phyloP scores from a whole-genome alignment of 1,140 invertebrate species.

The Drosophila truncata region DNA sequence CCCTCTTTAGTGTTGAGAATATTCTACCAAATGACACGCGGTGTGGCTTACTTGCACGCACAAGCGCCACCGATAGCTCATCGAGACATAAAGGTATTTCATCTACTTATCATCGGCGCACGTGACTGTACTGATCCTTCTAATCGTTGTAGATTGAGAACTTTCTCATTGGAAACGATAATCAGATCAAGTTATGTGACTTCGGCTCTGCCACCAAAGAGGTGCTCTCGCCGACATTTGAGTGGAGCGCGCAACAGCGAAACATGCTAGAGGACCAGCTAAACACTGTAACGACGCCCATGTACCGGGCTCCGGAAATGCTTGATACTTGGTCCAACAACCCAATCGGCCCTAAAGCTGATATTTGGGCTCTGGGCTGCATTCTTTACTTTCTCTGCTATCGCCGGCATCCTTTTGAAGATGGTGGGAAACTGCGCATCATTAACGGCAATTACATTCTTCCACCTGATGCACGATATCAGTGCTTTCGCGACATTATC shows the following conservation, averaged over 20 bases:
- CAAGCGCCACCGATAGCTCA: slow-evolving; percentile 96
- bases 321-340: slow-evolving; percentile 99
- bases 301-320: slow-evolving; percentile 98
- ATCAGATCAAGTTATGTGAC: slow-evolving; percentile 98
- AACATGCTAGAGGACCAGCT: slow-evolving; percentile 96
- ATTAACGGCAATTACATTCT: slow-evolving; percentile 98
- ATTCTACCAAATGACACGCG: slow-evolving; percentile 96
- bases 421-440: slow-evolving; percentile 97
- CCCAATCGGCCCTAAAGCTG: slow-evolving; percentile 94
- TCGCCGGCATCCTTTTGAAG: slow-evolving; percentile 98
- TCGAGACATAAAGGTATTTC: slow-evolving; percentile 90
- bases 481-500: slow-evolving; percentile 96
- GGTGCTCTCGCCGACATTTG: slow-evolving; percentile 92
- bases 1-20: slow-evolving; percentile 93
- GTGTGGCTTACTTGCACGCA: slow-evolving; percentile 97
- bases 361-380: slow-evolving; percentile 99
- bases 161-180: slow-evolving; percentile 91
- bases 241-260: slow-evolving; percentile 97
- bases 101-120: background rate
- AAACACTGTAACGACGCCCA: slow-evolving; percentile 92
- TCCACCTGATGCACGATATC: slow-evolving; percentile 91
- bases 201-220: slow-evolving; percentile 98
- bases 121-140: background rate
- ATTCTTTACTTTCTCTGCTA: slow-evolving; percentile 97
- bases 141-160: slow-evolving; percentile 87